Percentiles rank a stretch among this genome's conserved stretches.
These are phyloP conservation scores for Pelosia muscerda DNA, from an alignment of 2,888 invertebrate genomes.

Conservation along the genomic window DNA sequence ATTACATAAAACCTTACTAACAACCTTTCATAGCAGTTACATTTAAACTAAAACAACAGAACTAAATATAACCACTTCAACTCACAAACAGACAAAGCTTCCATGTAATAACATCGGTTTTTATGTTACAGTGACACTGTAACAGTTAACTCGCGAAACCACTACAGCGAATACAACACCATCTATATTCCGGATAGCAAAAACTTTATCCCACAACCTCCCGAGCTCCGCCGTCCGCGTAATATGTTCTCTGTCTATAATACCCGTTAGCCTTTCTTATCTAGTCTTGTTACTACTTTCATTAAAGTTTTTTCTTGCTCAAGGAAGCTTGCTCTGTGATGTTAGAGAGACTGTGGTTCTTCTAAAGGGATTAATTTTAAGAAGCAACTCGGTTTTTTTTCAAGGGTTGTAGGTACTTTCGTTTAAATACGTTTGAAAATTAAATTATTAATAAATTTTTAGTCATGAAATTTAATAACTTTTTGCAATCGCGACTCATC, in stretches of 20 bases:
- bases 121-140: conserved; percentile 10
- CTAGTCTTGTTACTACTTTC: conserved; percentile 46
- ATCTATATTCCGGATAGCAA: conserved; percentile 15
- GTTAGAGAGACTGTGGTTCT: conserved; percentile 12
- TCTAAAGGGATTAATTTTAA: conserved; percentile 12
- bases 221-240: conserved; percentile 12
- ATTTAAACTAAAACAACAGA: neutral
- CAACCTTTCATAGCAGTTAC: neutral
- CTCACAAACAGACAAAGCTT: neutral
- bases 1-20: no score
- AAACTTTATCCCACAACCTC: conserved; percentile 35
- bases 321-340: conserved; percentile 41
- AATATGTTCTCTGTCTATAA: conserved; percentile 35
- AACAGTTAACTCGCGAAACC: conserved; percentile 14
- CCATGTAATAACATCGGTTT: conserved; percentile 12
- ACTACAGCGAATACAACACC: conserved; percentile 11
- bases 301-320: conserved; percentile 45
- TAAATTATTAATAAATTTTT: neutral
- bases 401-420: neutral
- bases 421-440: neutral
- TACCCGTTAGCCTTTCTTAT: conserved; percentile 35
- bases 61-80: neutral
- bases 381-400: neutral
- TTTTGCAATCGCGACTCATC: no score
- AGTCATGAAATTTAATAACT: no score